phyloP scores from a whole-genome alignment of 2,797 vertebrate genomes.

The Arnoldichthys spilopterus region DNA sequence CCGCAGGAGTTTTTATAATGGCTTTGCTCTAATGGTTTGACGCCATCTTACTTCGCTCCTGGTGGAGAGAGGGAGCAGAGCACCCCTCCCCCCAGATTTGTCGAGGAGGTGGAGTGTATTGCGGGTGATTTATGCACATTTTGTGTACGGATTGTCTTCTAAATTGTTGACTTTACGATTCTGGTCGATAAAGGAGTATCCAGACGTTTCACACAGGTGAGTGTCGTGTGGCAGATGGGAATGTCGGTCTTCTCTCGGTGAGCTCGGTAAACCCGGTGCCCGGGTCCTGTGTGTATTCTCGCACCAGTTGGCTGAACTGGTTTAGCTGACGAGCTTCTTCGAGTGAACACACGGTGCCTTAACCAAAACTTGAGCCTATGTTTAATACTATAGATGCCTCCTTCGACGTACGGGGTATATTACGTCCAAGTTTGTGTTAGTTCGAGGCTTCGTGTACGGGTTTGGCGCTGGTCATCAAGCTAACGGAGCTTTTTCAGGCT shows the following conservation, averaged over 20 bases:
- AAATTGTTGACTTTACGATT: slow-evolving; percentile 62
- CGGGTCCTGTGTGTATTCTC: neutral
- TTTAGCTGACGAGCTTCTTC: neutral
- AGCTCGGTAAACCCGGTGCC: neutral
- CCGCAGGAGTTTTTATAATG: slow-evolving; percentile 73
- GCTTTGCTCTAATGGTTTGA: slow-evolving; percentile 70
- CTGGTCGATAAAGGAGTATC: slow-evolving; percentile 71
- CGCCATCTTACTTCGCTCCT: slow-evolving; percentile 84
- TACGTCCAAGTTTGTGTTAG: neutral
- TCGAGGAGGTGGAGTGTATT: slow-evolving; percentile 48
- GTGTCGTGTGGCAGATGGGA: slow-evolving; percentile 55
- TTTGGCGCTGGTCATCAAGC: neutral
- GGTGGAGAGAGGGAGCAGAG: slow-evolving; percentile 37
- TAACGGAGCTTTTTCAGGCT: neutral
- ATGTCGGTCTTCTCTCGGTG: neutral
- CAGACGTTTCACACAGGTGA: slow-evolving; percentile 75
- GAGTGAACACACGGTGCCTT: neutral
- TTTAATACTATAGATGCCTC: neutral
- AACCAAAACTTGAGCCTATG: neutral
- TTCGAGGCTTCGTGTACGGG: neutral
- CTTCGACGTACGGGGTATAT: neutral
- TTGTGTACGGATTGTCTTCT: slow-evolving; percentile 53
- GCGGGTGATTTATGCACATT: slow-evolving; percentile 44
- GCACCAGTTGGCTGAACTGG: neutral
- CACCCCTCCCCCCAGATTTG: slow-evolving; percentile 4